These are phyloP conservation scores for Gobius niger DNA, from an alignment of 2,113 vertebrate species.

Conservation along the genomic window DNA sequence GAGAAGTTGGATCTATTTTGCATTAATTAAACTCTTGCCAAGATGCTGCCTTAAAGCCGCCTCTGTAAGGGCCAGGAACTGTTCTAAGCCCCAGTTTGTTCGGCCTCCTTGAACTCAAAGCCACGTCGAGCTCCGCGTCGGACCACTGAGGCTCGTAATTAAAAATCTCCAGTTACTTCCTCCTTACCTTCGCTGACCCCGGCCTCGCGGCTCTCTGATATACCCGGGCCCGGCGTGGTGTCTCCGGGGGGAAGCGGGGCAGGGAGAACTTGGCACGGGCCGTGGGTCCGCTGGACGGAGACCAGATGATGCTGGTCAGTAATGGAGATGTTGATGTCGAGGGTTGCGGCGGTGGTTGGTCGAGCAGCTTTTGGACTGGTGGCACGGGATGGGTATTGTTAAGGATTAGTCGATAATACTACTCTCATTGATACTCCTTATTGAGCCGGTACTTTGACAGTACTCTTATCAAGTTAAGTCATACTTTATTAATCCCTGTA, in stretches of 20 bases:
- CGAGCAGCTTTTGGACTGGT: too few species aligned
- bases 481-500: too few species aligned
- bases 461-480: too few species aligned
- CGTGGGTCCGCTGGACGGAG: constrained; percentile 25
- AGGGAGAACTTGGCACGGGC: constrained; percentile 54
- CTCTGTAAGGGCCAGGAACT: constrained; percentile 48
- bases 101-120: constrained; percentile 31
- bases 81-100: constrained; percentile 37
- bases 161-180: constrained; percentile 66
- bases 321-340: constrained; percentile 61
- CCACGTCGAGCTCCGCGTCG: constrained; percentile 51
- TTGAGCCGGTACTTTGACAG: too few species aligned
- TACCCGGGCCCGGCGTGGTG: constrained; percentile 40
- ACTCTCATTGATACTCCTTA: too few species aligned
- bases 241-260: constrained; percentile 51
- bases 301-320: constrained; percentile 49
- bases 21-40: constrained; percentile 34
- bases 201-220: constrained; percentile 27
- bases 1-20: constrained; percentile 47
- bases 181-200: constrained; percentile 56
- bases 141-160: constrained; percentile 64
- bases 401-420: too few species aligned
- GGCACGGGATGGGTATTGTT: too few species aligned
- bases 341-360: constrained; percentile 35
- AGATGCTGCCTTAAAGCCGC: constrained; percentile 38